Evolutionary conservation across 2,888 invertebrate genomes (phyloP), one percentile per base, ranked within the genome.

Genomic region (Ornithoptera alexandrae): DNA sequence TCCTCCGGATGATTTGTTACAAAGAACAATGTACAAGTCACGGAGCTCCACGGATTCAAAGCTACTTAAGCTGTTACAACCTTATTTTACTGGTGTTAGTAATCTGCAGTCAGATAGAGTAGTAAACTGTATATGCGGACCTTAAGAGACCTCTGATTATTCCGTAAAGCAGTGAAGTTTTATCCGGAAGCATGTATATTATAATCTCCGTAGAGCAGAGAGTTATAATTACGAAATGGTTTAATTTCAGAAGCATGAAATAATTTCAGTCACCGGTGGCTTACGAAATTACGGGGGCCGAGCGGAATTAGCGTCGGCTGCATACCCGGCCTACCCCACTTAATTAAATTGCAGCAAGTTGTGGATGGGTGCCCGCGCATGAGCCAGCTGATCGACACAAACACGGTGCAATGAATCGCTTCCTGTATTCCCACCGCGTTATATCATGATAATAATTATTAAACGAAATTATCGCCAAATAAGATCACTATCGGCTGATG

Each of bases 311-410:
- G 78, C 78, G 77, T 74, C 70, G 75, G 76, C 68, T 72, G 73
- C 71, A 76, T 77, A 46, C 46, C 46, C 46, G 46, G 78, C 82
- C 78, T 85, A 84, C 82, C 74, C 78, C 75, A 77, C 76, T 82
- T 86, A 85, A 85, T 86, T 83, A 85, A 84, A 81, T 83, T 83
- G 57, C 70, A 18, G 46, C 30, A 22, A 46, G 57, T 50, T 24
- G 39, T 53, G 58, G 50, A 50, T 24, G 53, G 66, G 18, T 67
- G 63, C 36, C 63, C 70, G 50, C 24, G 58, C 70, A 63, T 58
- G 66, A 59, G 66, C 62, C 63, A 39, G 62, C 62, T 39, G 57
- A 57, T 62, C 50, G 36, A 12, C 50, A 6, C 58, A 68, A n/a
- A 18, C 63, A 3, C 20, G 61, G 30, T 7, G 57, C 62, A 70